Base-by-base conservation (phyloP, 2,888 invertebrate genomes). In the Melieria crassipennis region DNA sequence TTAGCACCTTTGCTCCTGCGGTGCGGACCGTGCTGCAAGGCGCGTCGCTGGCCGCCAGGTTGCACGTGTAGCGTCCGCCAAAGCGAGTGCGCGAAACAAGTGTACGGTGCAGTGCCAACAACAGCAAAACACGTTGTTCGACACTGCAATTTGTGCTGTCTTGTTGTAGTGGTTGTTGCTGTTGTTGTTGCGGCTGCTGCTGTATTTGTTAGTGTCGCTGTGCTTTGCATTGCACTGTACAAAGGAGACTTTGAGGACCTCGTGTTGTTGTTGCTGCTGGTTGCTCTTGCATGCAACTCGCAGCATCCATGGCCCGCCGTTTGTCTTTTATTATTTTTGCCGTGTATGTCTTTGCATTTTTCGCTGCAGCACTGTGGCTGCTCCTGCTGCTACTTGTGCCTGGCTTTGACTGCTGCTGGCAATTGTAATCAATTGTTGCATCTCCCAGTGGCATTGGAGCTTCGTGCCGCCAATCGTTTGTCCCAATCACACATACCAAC, bases 371-470 rank as follows among this genome's bases (percentile, higher is more conserved):
- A n/a, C 64, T 7, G 52, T 5, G 52, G 45, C 52, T 55, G 55
- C 11, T 61, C 7, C 57, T 57, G 55, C 11, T 61, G 10, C 57
- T 57, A 5, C 13, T 55, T 30, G 52, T 58, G 46, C 43, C 45
- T 65, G 73, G 52, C 70, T 75, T 72, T 10, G 46, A 46, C 64
- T 64, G 10, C 5, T 60, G 47, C 72, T 75, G 74, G 69, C 75
- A 77, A 73, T 74, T 74, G 80, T 79, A 82, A 82, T 82, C 83
- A 82, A 82, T 82, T 82, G 83, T 80, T 80, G 83, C 83, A 82
- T 82, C 81, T 82, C 79, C 71, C 63, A 62, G 68, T 74, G 72
- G 72, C 70, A 65, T 65, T 63, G 52, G 56, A 16, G 60, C 65
- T 76, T 78, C 75, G 75, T 78, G 78, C 76, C 77, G 77, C 77